Evolutionary conservation across 2,888 invertebrate genomes (phyloP), one percentile per base, ranked within the genome.

Genomic region (Limnephilus rhombicus): DNA sequence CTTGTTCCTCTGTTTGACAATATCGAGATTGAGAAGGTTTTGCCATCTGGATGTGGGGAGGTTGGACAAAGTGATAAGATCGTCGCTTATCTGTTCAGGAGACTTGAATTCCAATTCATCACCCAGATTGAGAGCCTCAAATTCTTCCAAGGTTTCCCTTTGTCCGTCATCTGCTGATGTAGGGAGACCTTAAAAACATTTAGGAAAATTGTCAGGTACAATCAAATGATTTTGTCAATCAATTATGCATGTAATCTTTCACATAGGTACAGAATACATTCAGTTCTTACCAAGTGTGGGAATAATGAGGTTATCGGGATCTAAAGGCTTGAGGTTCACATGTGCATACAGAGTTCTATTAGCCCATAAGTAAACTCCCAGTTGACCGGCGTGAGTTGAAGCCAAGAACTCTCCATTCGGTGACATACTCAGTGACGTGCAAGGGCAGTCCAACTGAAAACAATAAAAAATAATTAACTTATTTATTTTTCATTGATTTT

Each of bases 301-400:
- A 89, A 96, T 94, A 80, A 94, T 94, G n/a, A 95, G 94, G 24
- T 94, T 94, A 85, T 94, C 95, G 83, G 96, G 95, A 91, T 96
- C 95, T 41, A 99, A 96, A 0, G 98, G 98, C 94, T 97, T 97
- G 24, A 99, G 96, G 53, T 98, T 97, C 49, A 99, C 96, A 94
- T 98, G 98, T 90, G 97, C 96, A 95, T 98, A 99, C 1, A 99
- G 95, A 0, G 98, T 97, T 94, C 97, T 97, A 95, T 99, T 99
- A 0, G 98, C 97, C 99, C 99, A 99, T 80, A 99, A 96, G 95
- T 98, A 99, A 91, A 99, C 97, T 0, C 99, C 99, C 34, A 99
- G 95, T 94, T 98, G 97, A 93, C 98, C 98, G 0, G 98, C 97
- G 94, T 99, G 99, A 0, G 98, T 97, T 0, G 99, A 99, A 0